Evolutionary conservation across 2,113 vertebrate genomes (phyloP).

Genomic region (Aplodontia rufa): DNA sequence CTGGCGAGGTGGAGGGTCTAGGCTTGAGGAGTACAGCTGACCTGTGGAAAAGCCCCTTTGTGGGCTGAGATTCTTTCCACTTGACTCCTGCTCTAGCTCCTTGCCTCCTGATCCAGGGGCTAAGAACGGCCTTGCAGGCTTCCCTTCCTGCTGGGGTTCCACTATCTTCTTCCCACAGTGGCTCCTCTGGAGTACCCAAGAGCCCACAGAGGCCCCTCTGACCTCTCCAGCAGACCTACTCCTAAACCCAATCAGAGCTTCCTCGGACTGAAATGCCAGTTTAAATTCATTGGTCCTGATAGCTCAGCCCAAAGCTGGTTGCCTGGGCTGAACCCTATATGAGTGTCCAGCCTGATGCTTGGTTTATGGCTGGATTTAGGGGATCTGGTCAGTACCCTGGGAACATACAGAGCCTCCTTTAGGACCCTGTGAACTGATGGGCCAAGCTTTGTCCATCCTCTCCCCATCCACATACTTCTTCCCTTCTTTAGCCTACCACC

Average conservation of each 20-base stretch:
- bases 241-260: slow-evolving; percentile 21
- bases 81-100: slow-evolving; percentile 28
- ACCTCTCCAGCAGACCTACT: slow-evolving; percentile 24
- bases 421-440: slow-evolving; percentile 40
- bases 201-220: slow-evolving; percentile 66
- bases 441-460: slow-evolving; percentile 12
- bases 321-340: slow-evolving; percentile 15
- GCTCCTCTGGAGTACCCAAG: slow-evolving; percentile 69
- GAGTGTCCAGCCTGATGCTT: slow-evolving; percentile 39
- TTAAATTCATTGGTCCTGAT: slow-evolving; percentile 41
- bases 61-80: slow-evolving; percentile 24
- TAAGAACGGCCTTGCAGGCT: neutral
- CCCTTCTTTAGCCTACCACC: slow-evolving; percentile 44
- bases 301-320: slow-evolving; percentile 30
- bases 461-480: slow-evolving; percentile 29
- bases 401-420: slow-evolving; percentile 43
- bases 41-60: neutral
- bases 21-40: neutral
- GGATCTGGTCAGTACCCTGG: slow-evolving; percentile 41
- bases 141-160: neutral
- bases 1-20: slow-evolving; percentile 42
- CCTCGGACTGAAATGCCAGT: slow-evolving; percentile 48
- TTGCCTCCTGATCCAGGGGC: slow-evolving; percentile 12
- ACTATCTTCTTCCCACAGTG: neutral
- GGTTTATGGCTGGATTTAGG: slow-evolving; percentile 55